Evolutionary conservation across 1,140 invertebrate species (phyloP).

Genomic region (Ooceraea biroi): DNA sequence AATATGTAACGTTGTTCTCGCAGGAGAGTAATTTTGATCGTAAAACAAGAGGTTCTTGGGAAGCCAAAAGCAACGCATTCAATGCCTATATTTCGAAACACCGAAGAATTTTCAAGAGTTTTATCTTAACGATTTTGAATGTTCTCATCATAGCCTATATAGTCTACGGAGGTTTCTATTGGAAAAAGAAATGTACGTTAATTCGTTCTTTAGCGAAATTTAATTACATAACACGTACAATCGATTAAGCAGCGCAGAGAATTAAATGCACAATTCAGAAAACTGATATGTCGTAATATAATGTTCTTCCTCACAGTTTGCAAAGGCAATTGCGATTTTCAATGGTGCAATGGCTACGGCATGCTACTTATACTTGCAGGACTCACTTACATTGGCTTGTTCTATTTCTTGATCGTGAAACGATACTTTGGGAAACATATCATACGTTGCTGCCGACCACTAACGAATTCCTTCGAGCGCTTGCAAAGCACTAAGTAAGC

Average conservation of each 20-base stretch:
- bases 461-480: background rate
- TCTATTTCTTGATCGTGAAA: slow-evolving; percentile 90
- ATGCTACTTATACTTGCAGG: slow-evolving; percentile 90
- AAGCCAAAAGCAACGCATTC: slow-evolving; percentile 2
- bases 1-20: background rate
- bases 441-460: slow-evolving; percentile 33
- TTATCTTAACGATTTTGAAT: slow-evolving; percentile 63
- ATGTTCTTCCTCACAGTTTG: slow-evolving; percentile 65
- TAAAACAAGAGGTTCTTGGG: background rate
- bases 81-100: slow-evolving; percentile 53
- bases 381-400: slow-evolving; percentile 88
- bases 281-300: background rate
- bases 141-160: slow-evolving; percentile 66
- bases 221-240: background rate
- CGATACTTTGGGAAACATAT: slow-evolving; percentile 86
- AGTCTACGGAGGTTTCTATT: slow-evolving; percentile 66
- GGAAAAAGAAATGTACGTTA: slow-evolving; percentile 64
- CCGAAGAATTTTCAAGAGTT: slow-evolving; percentile 30
- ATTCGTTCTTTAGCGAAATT: background rate
- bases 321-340: slow-evolving; percentile 75
- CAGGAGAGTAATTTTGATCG: slow-evolving; percentile 1
- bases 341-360: slow-evolving; percentile 91
- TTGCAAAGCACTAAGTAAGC: slow-evolving; percentile 66
- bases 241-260: background rate
- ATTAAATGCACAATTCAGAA: background rate